Evolutionary conservation across 2,113 vertebrate species (phyloP).

Genomic region (Mugil cephalus): DNA sequence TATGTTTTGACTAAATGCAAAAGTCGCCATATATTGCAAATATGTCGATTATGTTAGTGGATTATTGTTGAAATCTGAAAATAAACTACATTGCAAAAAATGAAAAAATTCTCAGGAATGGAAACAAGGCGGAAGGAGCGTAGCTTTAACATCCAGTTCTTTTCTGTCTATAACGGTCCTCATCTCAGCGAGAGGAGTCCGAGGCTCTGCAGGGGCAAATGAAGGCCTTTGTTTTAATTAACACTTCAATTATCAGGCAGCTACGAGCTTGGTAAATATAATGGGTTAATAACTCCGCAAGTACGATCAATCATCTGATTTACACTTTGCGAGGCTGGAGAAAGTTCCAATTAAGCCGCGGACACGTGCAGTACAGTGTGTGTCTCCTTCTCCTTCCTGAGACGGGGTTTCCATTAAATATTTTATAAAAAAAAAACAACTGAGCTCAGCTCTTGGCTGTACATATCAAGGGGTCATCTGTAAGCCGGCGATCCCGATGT

Average conservation of each 20-base stretch:
- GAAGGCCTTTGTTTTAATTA: conserved; percentile 66
- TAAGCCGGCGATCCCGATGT: conserved; percentile 22
- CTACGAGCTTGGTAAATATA: conserved; percentile 62
- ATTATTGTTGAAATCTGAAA: not conserved
- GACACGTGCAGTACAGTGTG: not conserved
- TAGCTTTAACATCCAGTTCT: conserved; percentile 21
- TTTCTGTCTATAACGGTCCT: conserved; percentile 26
- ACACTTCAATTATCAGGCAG: conserved; percentile 59
- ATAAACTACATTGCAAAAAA: not conserved
- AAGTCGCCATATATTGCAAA: conserved; percentile 4
- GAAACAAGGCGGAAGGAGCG: not conserved
- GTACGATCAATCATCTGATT: conserved; percentile 69
- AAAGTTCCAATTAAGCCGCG: conserved; percentile 28
- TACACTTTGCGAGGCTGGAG: conserved; percentile 33
- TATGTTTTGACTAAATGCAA: conserved; percentile 24
- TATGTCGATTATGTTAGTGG: not conserved
- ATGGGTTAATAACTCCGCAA: conserved; percentile 56
- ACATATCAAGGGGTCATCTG: conserved; percentile 2
- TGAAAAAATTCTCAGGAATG: not conserved
- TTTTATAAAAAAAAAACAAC: conserved; percentile 4
- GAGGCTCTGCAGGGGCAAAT: conserved; percentile 40
- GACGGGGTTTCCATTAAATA: not conserved
- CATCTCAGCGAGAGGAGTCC: conserved; percentile 22
- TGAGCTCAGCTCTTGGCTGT: conserved; percentile 19
- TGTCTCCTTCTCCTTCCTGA: not conserved